A percentile compares a stretch with the other conserved stretches of the same genome.
These are phyloP conservation scores for Esox masquinongy DNA, from an alignment of 2,797 vertebrate genomes.

Conservation along the genomic window DNA sequence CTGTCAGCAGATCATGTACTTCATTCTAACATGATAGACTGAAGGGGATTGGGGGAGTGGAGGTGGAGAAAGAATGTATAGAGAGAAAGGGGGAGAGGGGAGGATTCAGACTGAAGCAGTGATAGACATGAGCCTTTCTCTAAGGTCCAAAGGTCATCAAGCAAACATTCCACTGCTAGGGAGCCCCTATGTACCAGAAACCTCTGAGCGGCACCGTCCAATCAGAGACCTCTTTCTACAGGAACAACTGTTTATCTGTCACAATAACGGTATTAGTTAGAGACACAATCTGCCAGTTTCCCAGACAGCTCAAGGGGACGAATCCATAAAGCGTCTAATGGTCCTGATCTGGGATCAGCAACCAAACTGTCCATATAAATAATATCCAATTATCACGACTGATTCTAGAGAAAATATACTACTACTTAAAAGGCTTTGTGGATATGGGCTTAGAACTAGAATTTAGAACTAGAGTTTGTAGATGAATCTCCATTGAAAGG, in stretches of 20 bases:
- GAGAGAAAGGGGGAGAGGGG: constrained; percentile 9
- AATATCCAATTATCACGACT: no score
- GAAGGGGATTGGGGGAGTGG: not conserved
- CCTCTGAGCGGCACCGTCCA: constrained; percentile 9
- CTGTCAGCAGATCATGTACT: no score
- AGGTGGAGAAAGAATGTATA: not conserved
- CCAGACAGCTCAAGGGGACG: no score
- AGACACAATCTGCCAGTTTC: no score
- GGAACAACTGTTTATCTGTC: not conserved
- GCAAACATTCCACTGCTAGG: not conserved
- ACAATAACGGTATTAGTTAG: not conserved
- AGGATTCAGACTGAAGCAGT: constrained; percentile 22
- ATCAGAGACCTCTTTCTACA: constrained; percentile 2
- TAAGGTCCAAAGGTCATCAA: not conserved
- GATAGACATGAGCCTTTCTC: not conserved
- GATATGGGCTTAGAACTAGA: no score
- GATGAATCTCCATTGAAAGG: not conserved
- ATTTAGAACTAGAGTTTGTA: no score
- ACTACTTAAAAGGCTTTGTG: no score
- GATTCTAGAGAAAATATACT: no score
- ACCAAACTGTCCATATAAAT: no score
- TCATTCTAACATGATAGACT: no score
- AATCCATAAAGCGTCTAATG: no score
- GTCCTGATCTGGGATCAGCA: no score
- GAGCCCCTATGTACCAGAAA: constrained; percentile 1